These are phyloP conservation scores for Indri indri DNA, from an alignment of 2,113 vertebrate species.

Conservation along the genomic window DNA sequence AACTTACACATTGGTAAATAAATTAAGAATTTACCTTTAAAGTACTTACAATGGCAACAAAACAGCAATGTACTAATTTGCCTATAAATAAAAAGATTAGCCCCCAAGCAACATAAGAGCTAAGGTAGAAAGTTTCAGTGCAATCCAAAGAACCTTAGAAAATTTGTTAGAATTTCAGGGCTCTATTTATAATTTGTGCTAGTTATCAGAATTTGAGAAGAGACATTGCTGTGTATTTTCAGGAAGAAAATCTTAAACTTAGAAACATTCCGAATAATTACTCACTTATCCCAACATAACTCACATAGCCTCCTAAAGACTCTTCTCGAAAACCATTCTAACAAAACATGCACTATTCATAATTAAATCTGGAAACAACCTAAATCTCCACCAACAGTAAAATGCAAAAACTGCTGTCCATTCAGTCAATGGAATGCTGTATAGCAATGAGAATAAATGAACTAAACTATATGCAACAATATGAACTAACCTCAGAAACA, in stretches of 20 bases:
- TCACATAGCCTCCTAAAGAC: neutral
- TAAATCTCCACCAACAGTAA: neutral
- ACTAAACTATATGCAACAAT: neutral
- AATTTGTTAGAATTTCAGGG: neutral
- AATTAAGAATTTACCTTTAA: conserved; percentile 17
- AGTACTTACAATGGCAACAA: neutral
- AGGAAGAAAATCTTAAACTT: conserved; percentile 8
- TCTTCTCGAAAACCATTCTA: conserved; percentile 35
- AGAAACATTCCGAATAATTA: neutral
- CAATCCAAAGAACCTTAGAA: neutral
- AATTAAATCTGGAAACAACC: conserved; percentile 41
- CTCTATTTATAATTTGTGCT: neutral
- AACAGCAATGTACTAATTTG: neutral
- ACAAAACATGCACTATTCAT: neutral
- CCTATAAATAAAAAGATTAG: conserved; percentile 26
- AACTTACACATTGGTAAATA: conserved; percentile 3
- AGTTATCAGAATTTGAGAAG: neutral
- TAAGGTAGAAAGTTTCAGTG: neutral
- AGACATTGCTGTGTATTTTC: neutral
- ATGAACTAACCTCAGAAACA: conserved; percentile 20
- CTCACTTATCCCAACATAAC: neutral
- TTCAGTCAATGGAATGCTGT: neutral
- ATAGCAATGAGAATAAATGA: conserved; percentile 11
- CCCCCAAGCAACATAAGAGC: neutral
- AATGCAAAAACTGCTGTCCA: neutral